Base-by-base conservation (phyloP, 1,140 invertebrate genomes). In the Orius laevigatus region DNA sequence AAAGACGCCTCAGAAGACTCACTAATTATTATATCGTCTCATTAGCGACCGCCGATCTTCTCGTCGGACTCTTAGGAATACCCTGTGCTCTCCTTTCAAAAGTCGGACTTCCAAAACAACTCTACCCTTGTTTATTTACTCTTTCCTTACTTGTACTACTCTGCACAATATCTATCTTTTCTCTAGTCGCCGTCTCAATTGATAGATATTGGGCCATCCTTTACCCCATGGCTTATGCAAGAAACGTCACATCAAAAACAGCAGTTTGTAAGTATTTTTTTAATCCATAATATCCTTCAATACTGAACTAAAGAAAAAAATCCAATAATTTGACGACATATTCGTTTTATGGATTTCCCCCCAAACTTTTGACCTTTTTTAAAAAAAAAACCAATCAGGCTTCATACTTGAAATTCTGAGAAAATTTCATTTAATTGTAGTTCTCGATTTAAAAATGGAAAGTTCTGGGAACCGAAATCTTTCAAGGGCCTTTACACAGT, bases 1-100 rank as follows among this genome's bases (percentile, higher is more conserved):
- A 90, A 52, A 69, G 80, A 6, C 73, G 79, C 44, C 62, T 92
- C 5, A 67, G 86, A 4, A 65, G 85, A 33, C 72, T 86, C 36
- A 90, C 86, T 5, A 92, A 92, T 65, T 90, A 90, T 58, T 92
- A 91, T 60, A 90, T 92, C 51, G 79, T 90, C 19, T 90, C 86
- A 1, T 63, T 92, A 58, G 87, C 88, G 0, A 72, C 79, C 6
- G 86, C 88, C 1, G 87, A 92, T 61, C 73, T 91, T 9, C 65
- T 93, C 2, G 81, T 84, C 1, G 81, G 81, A 9, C 63, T 81
- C 4, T 65, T 84, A 60, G 72, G 86, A 1, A 84, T 92, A 35
- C 88, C 88, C 0, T 89, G 88, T 54, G 88, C 88, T 1, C 77
- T 92, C 44, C 59, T 90, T 56, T 76, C 83, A 1, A 76, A 71